These are phyloP conservation scores for Procambarus clarkii DNA, from an alignment of 1,140 invertebrate genomes.

Conservation along the genomic window DNA sequence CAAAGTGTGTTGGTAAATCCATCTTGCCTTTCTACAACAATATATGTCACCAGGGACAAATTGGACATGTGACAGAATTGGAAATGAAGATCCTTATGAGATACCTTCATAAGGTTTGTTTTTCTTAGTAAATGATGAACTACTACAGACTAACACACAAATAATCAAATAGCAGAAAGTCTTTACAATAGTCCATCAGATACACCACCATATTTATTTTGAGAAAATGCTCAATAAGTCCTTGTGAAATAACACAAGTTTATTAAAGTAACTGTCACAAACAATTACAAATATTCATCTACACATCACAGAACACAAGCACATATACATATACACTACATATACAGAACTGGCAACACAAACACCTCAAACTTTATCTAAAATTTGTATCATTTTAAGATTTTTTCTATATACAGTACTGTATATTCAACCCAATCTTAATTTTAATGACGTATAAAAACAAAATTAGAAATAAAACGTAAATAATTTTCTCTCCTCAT, in stretches of 20 bases:
- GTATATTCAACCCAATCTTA: no score
- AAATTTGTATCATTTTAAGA: no score
- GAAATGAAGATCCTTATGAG: not conserved
- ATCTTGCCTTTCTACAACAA: constrained; percentile 65
- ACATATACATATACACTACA: not conserved
- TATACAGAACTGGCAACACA: not conserved
- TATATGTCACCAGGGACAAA: constrained; percentile 47
- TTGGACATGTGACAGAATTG: not conserved
- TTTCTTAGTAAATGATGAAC: not conserved
- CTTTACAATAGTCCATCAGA: not conserved
- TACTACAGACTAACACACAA: not conserved
- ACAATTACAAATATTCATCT: not conserved
- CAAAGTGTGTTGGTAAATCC: constrained; percentile 66
- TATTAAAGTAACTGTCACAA: not conserved
- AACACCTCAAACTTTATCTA: no score
- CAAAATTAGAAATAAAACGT: no score
- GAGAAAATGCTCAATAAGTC: not conserved
- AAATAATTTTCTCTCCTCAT: no score
- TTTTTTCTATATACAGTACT: no score
- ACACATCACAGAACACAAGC: not conserved
- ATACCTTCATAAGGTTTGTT: not conserved
- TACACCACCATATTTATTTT: not conserved
- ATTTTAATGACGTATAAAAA: no score
- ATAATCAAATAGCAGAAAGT: not conserved
- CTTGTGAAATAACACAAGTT: not conserved